Base-by-base conservation (phyloP, 2,888 invertebrate genomes). In the Drosophila seclusa region DNA sequence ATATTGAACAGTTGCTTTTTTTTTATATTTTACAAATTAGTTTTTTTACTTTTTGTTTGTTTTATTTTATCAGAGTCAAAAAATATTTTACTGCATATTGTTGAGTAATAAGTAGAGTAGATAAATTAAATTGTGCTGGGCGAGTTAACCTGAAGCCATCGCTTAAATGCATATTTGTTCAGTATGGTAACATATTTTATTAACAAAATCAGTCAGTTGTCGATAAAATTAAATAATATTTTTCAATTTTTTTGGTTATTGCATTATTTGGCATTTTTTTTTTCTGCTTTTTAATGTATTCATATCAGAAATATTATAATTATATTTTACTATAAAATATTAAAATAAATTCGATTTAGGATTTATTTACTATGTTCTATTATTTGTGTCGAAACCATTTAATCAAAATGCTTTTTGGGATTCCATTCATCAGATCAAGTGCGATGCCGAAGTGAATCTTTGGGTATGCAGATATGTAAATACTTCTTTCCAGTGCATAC, bases 401-500 rank as follows among this genome's bases (percentile, higher is more conserved):
- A 4, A 13, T 4, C 21, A 4, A 45, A 24, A 45, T 45, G 13
- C 8, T 8, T 24, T 21, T 45, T 45, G 21, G 16, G 13, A 4
- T 21, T 4, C 7, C 8, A 16, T 7, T 16, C 16, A 24, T 4
- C 2, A 16, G 16, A 7, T 13, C 7, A 21, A 45, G 3, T 40
- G 40, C 11, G 11, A 10, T 40, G n/a, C 11, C 40, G 21, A 40
- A 42, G 21, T 29, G 7, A 45, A 45, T 4, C 31, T 27, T 36
- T 5, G 4, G 5, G 3, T 31, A 10, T 36, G 5, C 21, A 21
- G 13, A 13, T 38, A 2, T 10, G 16, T 10, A 45, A 49, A 45
- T 45, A 4, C 4, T 24, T 16, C 0, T 7, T 13, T 52, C 0
- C 11, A 31, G 68, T 60, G 71, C 67, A 83, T 78, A 76, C 83